Percentiles rank a stretch among this genome's conserved stretches.
These are phyloP conservation scores for Tiaroga cobitis DNA, from an alignment of 2,797 vertebrate genomes.

Conservation along the genomic window DNA sequence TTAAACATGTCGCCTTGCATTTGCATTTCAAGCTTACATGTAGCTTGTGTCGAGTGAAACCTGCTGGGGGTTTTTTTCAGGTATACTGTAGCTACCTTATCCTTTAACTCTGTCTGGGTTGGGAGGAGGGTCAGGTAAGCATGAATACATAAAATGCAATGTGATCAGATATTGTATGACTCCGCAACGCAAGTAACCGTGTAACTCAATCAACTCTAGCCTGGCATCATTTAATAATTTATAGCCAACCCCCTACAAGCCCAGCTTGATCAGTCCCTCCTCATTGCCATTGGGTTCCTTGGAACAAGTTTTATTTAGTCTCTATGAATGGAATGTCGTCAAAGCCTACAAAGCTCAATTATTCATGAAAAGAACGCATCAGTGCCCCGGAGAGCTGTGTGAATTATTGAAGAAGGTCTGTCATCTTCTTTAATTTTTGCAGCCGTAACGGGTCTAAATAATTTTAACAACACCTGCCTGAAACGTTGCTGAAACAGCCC, in stretches of 20 bases:
- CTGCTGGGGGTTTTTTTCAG: slow-evolving; percentile 47
- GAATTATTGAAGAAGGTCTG: slow-evolving; percentile 65
- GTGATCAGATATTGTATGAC: slow-evolving; percentile 63
- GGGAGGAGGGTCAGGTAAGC: slow-evolving; percentile 49
- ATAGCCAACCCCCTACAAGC: slow-evolving; percentile 58
- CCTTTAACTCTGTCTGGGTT: slow-evolving; percentile 46
- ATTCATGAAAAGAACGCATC: slow-evolving; percentile 72
- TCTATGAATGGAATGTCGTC: slow-evolving; percentile 74
- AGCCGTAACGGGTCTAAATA: slow-evolving; percentile 5
- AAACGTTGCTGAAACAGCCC: slow-evolving; percentile 19
- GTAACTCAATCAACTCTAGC: slow-evolving; percentile 64
- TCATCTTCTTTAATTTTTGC: slow-evolving; percentile 53
- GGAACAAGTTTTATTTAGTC: slow-evolving; percentile 59
- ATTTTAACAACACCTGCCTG: not conserved
- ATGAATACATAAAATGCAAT: slow-evolving; percentile 58
- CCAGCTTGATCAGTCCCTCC: slow-evolving; percentile 47
- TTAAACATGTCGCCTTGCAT: slow-evolving; percentile 13
- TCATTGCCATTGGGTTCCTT: slow-evolving; percentile 55
- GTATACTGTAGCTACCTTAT: slow-evolving; percentile 47
- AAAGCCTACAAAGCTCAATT: slow-evolving; percentile 74
- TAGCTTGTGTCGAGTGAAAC: slow-evolving; percentile 38
- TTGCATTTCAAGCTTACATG: slow-evolving; percentile 12
- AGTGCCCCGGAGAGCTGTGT: slow-evolving; percentile 54
- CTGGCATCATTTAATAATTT: slow-evolving; percentile 65
- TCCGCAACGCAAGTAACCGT: slow-evolving; percentile 55